Base-by-base conservation (phyloP, 2,797 vertebrate genomes). In the Poeciliopsis presidionis region DNA sequence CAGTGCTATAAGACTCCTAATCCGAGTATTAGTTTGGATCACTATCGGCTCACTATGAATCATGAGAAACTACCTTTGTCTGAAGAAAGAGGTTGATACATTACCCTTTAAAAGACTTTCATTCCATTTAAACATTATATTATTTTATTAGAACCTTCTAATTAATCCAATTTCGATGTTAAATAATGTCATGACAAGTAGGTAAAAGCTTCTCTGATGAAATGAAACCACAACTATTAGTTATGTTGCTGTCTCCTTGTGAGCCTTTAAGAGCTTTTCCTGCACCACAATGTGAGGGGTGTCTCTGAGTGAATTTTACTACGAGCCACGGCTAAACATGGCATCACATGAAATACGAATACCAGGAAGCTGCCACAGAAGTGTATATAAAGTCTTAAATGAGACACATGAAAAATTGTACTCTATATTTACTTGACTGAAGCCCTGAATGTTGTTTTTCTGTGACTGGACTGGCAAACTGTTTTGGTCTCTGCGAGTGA, bases 1-100 rank as follows among this genome's bases (percentile, higher is more conserved):
- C 75, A 80, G 83, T 82, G 78, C 84, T 81, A 89, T 90, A 87
- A 90, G 81, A 81, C 70, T 75, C 82, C 78, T 89, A 89, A 91
- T 90, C 88, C 85, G 61, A 61, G 86, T 57, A 73, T 89, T 87
- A 81, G 73, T 78, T 83, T 85, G 73, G 81, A 88, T 92, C 78
- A n/a, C 83, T 75, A 83, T 88, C 80, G 71, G 72, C 65, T 84
- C 76, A 30, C 30, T 67, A 47, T 47, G 46, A 77, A 71, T 83
- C 47, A 76, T 70, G 81, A 72, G 72, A 86, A 79, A 82, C 71
- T 72, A 47, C 75, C 78, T 74, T 70, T 65, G n/a, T 80, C 33
- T 74, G 30, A 78, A 45, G 45, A 51, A 14, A 43, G 16, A 4
- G 6, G 39, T 41, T 45, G 39, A 77, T 20, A 36, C 16, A 25